Conservation (phyloP, 2,113 vertebrate species). For the Oncorhynchus kisutch region DNA sequence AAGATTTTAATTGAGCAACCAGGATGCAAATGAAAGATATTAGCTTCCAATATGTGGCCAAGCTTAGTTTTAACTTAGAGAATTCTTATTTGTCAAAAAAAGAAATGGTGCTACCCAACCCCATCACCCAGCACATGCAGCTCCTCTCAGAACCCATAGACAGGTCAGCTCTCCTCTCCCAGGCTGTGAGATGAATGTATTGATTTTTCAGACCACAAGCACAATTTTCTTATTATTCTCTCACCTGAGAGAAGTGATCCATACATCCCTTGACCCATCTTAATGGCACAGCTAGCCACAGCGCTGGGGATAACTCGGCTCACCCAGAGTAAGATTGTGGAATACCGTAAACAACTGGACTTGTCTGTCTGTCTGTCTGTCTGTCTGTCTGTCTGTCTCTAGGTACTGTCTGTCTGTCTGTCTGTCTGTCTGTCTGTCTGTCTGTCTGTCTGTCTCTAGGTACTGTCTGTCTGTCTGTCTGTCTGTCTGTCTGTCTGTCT, state of each 20-base stretch:
- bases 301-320: background rate
- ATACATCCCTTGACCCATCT: constrained; percentile 40
- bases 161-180: constrained; percentile 19
- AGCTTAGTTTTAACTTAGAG: too few species aligned
- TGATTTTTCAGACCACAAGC: constrained; percentile 55
- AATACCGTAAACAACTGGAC: too few species aligned
- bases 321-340: background rate
- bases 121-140: background rate
- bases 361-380: background rate
- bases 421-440: too few species aligned
- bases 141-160: constrained; percentile 10
- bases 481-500: too few species aligned
- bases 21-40: background rate
- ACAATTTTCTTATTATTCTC: constrained; percentile 55
- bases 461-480: too few species aligned
- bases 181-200: constrained; percentile 57
- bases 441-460: too few species aligned
- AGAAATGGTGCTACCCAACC: too few species aligned
- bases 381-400: too few species aligned
- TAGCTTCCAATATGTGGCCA: too few species aligned
- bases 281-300: constrained; percentile 21
- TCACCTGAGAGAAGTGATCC: constrained; percentile 52
- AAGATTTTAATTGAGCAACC: background rate
- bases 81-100: too few species aligned
- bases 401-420: too few species aligned